A percentile compares a stretch with the other conserved stretches of the same genome.
Conservation (phyloP, 2,113 vertebrate species). For the Emydura subglobosa region DNA sequence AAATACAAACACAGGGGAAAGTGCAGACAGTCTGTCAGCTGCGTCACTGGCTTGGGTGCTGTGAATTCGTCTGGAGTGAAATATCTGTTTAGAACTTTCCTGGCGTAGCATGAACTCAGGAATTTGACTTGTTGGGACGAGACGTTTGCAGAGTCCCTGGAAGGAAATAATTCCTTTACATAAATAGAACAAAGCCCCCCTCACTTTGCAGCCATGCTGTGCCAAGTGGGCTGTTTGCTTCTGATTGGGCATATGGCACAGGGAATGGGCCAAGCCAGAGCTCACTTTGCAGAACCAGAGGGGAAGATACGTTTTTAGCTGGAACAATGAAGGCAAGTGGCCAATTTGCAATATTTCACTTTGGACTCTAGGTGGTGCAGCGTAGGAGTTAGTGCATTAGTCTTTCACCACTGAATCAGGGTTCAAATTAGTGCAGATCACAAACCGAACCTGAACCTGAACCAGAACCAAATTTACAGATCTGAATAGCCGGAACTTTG, state of each 20-base stretch:
- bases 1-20: background rate
- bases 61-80: background rate
- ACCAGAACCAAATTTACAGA: background rate
- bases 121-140: background rate
- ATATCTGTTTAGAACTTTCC: background rate
- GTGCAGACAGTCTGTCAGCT: background rate
- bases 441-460: background rate
- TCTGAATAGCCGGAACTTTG: background rate
- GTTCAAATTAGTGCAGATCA: background rate
- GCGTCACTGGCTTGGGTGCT: background rate
- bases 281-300: background rate
- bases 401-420: background rate
- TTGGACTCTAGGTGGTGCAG: background rate
- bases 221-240: background rate
- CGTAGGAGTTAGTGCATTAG: background rate
- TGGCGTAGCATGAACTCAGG: background rate
- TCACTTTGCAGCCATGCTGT: rapidly evolving
- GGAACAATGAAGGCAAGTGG: background rate
- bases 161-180: background rate
- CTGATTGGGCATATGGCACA: rapidly evolving
- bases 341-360: background rate
- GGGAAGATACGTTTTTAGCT: background rate
- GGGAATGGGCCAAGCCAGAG: background rate
- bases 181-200: background rate
- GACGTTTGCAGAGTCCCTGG: background rate